phyloP scores from a whole-genome alignment of 2,113 vertebrate genomes.

The Herpailurus yagouaroundi region DNA sequence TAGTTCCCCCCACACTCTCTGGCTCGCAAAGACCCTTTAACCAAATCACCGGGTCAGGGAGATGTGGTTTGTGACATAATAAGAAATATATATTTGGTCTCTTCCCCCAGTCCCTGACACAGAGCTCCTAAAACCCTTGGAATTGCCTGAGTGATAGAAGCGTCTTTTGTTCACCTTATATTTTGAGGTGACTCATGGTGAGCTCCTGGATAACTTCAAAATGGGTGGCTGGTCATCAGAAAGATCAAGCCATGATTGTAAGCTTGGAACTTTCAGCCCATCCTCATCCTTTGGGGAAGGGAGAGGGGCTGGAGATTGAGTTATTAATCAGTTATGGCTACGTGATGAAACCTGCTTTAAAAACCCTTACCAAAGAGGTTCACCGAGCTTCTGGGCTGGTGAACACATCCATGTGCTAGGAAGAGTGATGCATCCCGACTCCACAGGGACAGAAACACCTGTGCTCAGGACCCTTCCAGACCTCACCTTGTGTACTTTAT shows the following conservation, averaged over 20 bases:
- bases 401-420: background rate
- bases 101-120: background rate
- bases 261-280: background rate
- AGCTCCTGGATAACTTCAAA: background rate
- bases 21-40: background rate
- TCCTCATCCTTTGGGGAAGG: background rate
- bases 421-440: background rate
- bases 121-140: background rate
- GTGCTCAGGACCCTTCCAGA: background rate
- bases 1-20: background rate
- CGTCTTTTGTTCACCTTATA: background rate
- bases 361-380: background rate
- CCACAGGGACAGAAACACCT: background rate
- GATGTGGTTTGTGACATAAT: background rate
- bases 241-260: background rate
- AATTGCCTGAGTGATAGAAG: background rate
- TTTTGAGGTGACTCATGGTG: background rate
- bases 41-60: background rate
- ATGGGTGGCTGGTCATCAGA: background rate
- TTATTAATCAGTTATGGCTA: background rate
- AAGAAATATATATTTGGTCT: background rate
- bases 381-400: background rate
- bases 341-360: background rate
- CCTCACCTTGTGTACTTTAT: background rate
- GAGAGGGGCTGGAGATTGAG: background rate